Evolutionary conservation across 2,113 vertebrate species (phyloP), one percentile per base, ranked within the genome.

Genomic region (Calyptomena viridis): DNA sequence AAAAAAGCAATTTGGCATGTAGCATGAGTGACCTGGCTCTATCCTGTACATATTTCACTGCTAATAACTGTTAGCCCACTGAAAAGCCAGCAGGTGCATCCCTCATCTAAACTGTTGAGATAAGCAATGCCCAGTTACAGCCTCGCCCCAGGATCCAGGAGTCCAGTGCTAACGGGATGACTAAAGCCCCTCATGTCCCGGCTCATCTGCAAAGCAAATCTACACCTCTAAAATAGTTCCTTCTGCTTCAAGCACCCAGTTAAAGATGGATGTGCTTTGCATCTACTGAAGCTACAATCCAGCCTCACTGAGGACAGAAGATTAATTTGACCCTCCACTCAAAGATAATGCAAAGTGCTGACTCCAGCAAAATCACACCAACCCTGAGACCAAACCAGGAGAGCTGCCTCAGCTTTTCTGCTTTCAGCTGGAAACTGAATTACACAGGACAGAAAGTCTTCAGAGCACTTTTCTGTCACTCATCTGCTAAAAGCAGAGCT

Each of bases 41-140:
- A 16, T 9, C n/a, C 44, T 2, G 2, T 25, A 39, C 0, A 0
- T 19, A 19, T 46, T 42, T 81, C 40, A 40, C 37, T 46, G 35
- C 44, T 44, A 37, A 1, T 17, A 44, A 44, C 49, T 35, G 21
- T 21, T 5, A 71, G 27, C 12, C 22, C 66, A 15, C 33, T n/a
- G 42, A 24, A 50, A 67, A 73, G 20, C 5, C 66, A 53, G 71
- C 23, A 14, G 69, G 37, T 37, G 9, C 37, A 56, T 31, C 62
- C 83, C 52, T 53, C 9, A 4, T 15, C 40, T 17, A 8, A 46
- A 22, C 0, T 6, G 19, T 11, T 10, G 44, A 31, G 46, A 20
- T 6, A 33, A 62, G 28, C 42, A 46, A 50, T 49, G 28, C 3
- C 7, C 2, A 40, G 42, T 7, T 17, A 37, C 31, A 71, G 69